These are phyloP conservation scores for Bilobella aurantiaca DNA, from an alignment of 1,140 invertebrate genomes.

Conservation along the genomic window DNA sequence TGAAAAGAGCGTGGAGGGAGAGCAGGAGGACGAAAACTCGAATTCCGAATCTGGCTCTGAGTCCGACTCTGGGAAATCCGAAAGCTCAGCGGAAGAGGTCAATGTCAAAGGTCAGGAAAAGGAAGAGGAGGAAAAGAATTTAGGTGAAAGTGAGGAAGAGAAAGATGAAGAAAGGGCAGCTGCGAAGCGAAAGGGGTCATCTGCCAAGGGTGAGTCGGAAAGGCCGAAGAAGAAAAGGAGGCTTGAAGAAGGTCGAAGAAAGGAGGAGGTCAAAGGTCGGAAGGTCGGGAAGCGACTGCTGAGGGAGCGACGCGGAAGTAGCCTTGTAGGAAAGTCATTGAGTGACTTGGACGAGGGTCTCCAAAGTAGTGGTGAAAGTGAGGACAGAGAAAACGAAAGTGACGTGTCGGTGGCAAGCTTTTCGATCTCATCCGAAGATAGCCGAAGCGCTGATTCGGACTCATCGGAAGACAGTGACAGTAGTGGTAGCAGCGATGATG, in stretches of 20 bases:
- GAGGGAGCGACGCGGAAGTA: neutral
- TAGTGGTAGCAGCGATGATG: conserved; percentile 18
- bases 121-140: neutral
- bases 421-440: conserved; percentile 32
- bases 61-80: conserved; percentile 13
- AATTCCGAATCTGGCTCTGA: conserved; percentile 24
- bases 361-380: conserved; percentile 36
- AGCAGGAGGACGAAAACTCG: conserved; percentile 14
- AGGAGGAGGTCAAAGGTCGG: neutral
- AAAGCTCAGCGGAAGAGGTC: neutral
- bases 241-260: too few species aligned
- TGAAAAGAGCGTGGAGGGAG: conserved; percentile 2
- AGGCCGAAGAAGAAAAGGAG: neutral
- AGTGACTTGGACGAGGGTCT: conserved; percentile 12
- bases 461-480: neutral
- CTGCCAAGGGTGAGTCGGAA: neutral
- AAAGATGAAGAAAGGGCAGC: neutral
- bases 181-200: neutral
- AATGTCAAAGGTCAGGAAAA: neutral
- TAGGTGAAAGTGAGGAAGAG: neutral
- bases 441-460: neutral
- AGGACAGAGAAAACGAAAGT: conserved; percentile 39
- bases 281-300: conserved; percentile 4
- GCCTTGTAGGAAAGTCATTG: neutral
- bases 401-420: neutral